Evolutionary conservation across 2,888 invertebrate genomes (phyloP), one percentile per base, ranked within the genome.

Genomic region (Agrochola macilenta): DNA sequence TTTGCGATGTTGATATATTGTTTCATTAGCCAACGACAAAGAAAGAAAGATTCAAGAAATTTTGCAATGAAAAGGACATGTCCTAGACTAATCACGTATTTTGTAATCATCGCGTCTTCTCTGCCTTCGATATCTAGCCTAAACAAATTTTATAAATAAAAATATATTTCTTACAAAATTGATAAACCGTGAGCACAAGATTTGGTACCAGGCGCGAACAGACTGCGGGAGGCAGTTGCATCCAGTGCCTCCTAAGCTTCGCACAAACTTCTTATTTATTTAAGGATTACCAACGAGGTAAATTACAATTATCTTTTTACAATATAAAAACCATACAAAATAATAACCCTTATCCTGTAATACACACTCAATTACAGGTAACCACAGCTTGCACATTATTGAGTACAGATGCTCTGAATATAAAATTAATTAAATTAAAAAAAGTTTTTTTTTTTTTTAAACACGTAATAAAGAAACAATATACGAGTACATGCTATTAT

Each of bases 1-100:
- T 78, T 11, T 17, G 26, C n/a, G 78, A 82, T 69, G 78, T 23
- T 23, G 54, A 65, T 82, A 78, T 82, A 73, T 69, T 52, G 69
- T 76, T 64, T 61, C 69, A 5, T 14, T 46, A 14, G 14, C 46
- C 14, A 46, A 46, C 46, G 46, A 46, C 3, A 5, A 46, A 5
- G 5, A 46, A 14, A 46, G 14, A 46, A 46, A 46, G 12, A 14
- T 75, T 75, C 23, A 35, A 63, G 52, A 52, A 43, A 9, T 54
- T 61, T 1, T 35, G 20, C 43, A 35, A 23, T 52, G 3, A n/a
- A 35, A 65, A 35, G 5, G 1, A 8, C 35, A 23, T 30, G 4
- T 43, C 2, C n/a, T 3, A 54, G 35, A 46, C 11, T 0, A n/a
- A 30, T 26, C 52, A 43, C 17, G 12, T 26, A 26, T 60, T 60